Evolutionary conservation across 2,113 vertebrate genomes (phyloP), one percentile per base, ranked within the genome.

Genomic region (Hydropotes inermis): DNA sequence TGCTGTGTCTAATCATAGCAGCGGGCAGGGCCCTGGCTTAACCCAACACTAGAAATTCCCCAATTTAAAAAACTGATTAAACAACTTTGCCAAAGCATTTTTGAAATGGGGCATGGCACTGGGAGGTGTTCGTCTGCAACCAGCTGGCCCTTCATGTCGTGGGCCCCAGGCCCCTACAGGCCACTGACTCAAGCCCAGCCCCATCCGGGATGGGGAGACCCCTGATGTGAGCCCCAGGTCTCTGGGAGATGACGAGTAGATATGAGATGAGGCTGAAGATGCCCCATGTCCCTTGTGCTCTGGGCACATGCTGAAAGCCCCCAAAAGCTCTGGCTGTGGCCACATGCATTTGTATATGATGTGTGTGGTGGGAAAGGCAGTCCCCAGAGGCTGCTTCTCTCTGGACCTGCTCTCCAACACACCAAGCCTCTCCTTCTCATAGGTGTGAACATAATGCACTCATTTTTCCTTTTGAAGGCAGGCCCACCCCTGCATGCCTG

Each of bases 401-500:
- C 52, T 90, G 28, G 70, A 60, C 57, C 47, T 43, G 36, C 58
- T 52, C 70, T 76, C 70, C 33, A 5, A 3, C 52, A 88, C 23
- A 0, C 54, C 78, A 17, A 23, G 70, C 60, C 50, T 76, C 91
- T 74, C 60, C 89, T 36, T 76, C 87, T 96, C 82, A 43, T 86
- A 93, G 89, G 43, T 89, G 60, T 83, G 94, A 96, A 89, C 90
- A 86, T 91, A 91, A 92, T 86, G 33, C 50, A 74, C 17, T 57
- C 5, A 0, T 79, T 96, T 87, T 87, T 89, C 90, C 94, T 86
- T 96, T 91, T 94, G 95, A 90, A 96, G 95, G 45, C 6, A n/a
- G 76, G 45, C 57, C 61, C 47, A 28, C 67, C 39, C 1, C 67
- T 7, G 28, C 58, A 15, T 12, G 25, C 89, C 92, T 5, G 27